These are phyloP conservation scores for Vireo griseus DNA, from an alignment of 2,797 vertebrate genomes.

Conservation along the genomic window DNA sequence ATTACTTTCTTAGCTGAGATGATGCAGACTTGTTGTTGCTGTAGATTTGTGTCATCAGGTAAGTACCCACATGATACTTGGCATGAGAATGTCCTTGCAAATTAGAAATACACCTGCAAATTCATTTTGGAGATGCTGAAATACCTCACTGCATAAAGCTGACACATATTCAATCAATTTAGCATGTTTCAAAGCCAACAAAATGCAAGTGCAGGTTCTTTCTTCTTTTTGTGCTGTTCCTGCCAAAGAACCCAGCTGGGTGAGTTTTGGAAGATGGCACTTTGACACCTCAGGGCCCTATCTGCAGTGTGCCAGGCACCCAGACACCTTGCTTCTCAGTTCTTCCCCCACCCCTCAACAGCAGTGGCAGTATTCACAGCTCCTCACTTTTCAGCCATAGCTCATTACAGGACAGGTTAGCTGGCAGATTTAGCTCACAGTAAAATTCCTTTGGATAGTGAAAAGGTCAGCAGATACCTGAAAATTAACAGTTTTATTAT, in stretches of 20 bases:
- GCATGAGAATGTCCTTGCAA: neutral
- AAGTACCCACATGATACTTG: neutral
- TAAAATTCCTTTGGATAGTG: neutral
- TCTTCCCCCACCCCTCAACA: neutral
- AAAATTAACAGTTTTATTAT: neutral
- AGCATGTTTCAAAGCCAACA: neutral
- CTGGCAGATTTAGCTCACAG: neutral
- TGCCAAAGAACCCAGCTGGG: neutral
- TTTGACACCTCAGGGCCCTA: neutral
- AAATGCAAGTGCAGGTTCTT: neutral
- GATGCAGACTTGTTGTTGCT: neutral
- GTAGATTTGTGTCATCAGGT: neutral
- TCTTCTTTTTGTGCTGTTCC: neutral
- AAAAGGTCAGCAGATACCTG: neutral
- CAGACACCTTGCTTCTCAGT: neutral
- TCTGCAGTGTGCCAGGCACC: neutral
- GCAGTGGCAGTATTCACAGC: neutral
- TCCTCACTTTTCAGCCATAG: neutral
- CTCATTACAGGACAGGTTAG: neutral
- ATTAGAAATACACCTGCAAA: neutral
- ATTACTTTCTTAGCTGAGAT: neutral
- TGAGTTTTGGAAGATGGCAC: neutral
- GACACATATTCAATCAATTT: neutral
- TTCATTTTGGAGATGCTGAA: neutral
- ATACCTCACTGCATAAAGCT: neutral